Conservation (phyloP, 2,797 vertebrate species). For the Furcifer pardalis region DNA sequence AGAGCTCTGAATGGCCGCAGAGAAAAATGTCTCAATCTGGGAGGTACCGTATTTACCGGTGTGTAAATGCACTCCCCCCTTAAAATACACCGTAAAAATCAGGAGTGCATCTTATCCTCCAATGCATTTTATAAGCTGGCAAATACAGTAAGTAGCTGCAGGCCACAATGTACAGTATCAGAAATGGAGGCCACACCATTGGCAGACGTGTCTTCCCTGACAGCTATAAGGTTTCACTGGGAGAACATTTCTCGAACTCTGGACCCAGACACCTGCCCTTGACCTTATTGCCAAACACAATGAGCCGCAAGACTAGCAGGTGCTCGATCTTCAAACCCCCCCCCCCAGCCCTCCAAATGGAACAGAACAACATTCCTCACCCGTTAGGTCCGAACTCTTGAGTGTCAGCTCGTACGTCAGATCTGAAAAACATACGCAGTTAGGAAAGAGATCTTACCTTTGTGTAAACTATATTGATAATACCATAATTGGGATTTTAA, state of each 20-base stretch:
- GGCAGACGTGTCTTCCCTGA: not conserved
- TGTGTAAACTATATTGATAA: not conserved
- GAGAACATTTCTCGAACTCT: not conserved
- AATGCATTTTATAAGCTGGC: too few species aligned
- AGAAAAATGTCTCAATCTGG: not conserved
- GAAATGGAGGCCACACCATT: too few species aligned
- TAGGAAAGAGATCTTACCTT: not conserved
- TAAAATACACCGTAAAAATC: too few species aligned
- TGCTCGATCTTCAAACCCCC: too few species aligned
- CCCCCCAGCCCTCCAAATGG: not conserved
- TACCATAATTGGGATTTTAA: not conserved
- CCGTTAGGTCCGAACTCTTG: constrained; percentile 89
- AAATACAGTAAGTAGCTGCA: too few species aligned
- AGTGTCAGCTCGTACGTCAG: constrained; percentile 94
- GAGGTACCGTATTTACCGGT: too few species aligned
- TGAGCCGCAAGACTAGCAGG: not conserved
- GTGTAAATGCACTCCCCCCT: too few species aligned
- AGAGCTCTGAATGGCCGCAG: not conserved
- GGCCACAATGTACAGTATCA: too few species aligned
- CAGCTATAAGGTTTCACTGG: not conserved
- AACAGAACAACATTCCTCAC: constrained; percentile 76
- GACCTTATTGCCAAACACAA: not conserved
- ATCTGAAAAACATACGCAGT: constrained; percentile 78
- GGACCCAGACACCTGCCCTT: not conserved
- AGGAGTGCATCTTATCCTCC: too few species aligned